These are phyloP conservation scores for Selene dorsalis DNA, from an alignment of 2,797 vertebrate genomes.

Conservation along the genomic window DNA sequence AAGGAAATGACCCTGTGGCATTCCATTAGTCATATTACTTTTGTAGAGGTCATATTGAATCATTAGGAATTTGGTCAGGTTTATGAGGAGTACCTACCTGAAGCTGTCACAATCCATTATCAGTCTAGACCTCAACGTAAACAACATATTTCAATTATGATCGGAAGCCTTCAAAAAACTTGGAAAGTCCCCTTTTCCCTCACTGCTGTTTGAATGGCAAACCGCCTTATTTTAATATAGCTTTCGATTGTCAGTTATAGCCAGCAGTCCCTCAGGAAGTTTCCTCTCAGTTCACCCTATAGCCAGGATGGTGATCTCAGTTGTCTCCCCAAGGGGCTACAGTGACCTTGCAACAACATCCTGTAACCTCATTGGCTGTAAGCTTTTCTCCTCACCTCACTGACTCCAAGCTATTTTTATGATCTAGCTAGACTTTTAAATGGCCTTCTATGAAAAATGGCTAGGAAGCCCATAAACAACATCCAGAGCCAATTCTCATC, in stretches of 20 bases:
- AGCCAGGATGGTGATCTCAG: slow-evolving; percentile 62
- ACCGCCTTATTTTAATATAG: not conserved
- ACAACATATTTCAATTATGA: slow-evolving; percentile 1
- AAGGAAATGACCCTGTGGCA: slow-evolving; percentile 76
- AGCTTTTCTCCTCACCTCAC: slow-evolving; percentile 75
- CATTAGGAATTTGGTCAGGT: slow-evolving; percentile 39
- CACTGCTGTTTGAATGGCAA: slow-evolving; percentile 4
- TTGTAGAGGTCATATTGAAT: slow-evolving; percentile 53
- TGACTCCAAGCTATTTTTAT: slow-evolving; percentile 84
- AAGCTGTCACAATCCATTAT: slow-evolving; percentile 13
- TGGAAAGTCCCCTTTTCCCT: not conserved
- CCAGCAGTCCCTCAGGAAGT: slow-evolving; percentile 8
- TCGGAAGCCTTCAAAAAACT: not conserved
- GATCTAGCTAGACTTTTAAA: slow-evolving; percentile 71
- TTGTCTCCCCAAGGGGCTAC: slow-evolving; percentile 63
- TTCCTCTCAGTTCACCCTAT: slow-evolving; percentile 36
- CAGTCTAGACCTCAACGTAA: slow-evolving; percentile 15
- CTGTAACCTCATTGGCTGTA: slow-evolving; percentile 68
- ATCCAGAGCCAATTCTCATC: slow-evolving; percentile 49
- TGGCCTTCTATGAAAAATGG: slow-evolving; percentile 56
- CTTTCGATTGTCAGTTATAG: slow-evolving; percentile 31
- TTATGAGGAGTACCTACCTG: slow-evolving; percentile 43
- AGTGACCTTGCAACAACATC: slow-evolving; percentile 77
- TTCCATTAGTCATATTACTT: slow-evolving; percentile 76
- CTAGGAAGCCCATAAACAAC: slow-evolving; percentile 67